These are phyloP conservation scores for Ellobius talpinus DNA, from an alignment of 2,113 vertebrate genomes.

Conservation along the genomic window DNA sequence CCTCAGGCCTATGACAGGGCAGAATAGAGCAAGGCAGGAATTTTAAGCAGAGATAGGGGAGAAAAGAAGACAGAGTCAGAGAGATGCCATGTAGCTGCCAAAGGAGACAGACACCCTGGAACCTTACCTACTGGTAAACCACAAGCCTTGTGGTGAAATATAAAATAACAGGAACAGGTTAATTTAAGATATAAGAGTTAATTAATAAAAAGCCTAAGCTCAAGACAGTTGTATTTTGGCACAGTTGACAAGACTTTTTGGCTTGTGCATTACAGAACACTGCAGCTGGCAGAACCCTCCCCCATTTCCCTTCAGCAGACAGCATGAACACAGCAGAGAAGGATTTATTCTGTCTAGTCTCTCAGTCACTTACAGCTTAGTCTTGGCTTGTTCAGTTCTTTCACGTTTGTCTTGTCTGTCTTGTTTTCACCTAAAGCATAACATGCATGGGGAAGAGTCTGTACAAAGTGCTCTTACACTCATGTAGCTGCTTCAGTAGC, in stretches of 20 bases:
- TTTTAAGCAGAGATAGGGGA: no score
- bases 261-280: no score
- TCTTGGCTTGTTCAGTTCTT: neutral
- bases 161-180: no score
- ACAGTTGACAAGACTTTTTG: neutral
- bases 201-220: no score
- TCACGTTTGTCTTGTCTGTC: neutral
- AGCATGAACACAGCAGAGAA: neutral
- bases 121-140: no score
- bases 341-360: neutral
- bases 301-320: neutral
- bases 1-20: no score
- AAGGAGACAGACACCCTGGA: no score
- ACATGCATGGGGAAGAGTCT: neutral
- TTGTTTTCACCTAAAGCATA: constrained; percentile 24
- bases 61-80: no score
- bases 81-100: no score
- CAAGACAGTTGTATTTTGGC: neutral
- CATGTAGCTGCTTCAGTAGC: neutral
- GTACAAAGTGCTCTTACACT: neutral
- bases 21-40: no score
- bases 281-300: neutral
- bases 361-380: neutral
- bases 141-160: no score
- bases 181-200: no score